phyloP scores from a whole-genome alignment of 1,140 invertebrate genomes.

The Atta colombica region DNA sequence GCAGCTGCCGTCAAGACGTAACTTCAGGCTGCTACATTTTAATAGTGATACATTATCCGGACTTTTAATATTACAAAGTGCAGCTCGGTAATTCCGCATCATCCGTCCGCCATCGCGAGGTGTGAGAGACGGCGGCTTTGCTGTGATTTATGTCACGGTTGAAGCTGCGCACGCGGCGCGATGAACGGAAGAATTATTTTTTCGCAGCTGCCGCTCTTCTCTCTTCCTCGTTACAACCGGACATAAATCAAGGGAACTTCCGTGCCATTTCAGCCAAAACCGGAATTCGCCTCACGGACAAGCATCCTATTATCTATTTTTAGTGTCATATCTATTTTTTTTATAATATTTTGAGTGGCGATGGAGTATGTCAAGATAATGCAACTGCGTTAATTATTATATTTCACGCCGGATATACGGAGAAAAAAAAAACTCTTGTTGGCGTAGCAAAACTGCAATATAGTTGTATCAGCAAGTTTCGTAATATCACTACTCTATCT shows the following conservation, averaged over 20 bases:
- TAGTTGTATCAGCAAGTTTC: background rate
- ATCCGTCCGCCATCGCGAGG: conserved; percentile 56
- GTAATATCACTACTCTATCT: background rate
- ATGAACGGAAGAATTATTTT: conserved; percentile 61
- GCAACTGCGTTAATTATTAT: conserved; percentile 8
- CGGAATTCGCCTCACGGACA: conserved; percentile 17
- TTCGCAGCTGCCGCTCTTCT: conserved; percentile 43
- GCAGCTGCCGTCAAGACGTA: conserved; percentile 34
- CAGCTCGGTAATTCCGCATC: conserved; percentile 65
- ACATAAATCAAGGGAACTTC: conserved; percentile 53
- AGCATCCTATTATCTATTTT: background rate
- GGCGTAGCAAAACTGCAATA: background rate
- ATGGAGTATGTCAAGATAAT: background rate
- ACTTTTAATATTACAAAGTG: conserved; percentile 69
- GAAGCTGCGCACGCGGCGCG: conserved; percentile 43
- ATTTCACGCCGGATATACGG: background rate
- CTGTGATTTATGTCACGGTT: conserved; percentile 57
- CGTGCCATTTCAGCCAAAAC: conserved; percentile 35
- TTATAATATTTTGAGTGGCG: background rate
- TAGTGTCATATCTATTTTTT: background rate
- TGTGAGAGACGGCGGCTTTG: conserved; percentile 32
- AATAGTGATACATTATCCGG: conserved; percentile 62
- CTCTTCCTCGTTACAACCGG: conserved; percentile 44
- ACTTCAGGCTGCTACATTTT: conserved; percentile 57
- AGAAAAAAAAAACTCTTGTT: background rate